A percentile compares a stretch with the other conserved stretches of the same genome.
Evolutionary conservation across 2,797 vertebrate species (phyloP).

Genomic region (Neoniphon sammara): DNA sequence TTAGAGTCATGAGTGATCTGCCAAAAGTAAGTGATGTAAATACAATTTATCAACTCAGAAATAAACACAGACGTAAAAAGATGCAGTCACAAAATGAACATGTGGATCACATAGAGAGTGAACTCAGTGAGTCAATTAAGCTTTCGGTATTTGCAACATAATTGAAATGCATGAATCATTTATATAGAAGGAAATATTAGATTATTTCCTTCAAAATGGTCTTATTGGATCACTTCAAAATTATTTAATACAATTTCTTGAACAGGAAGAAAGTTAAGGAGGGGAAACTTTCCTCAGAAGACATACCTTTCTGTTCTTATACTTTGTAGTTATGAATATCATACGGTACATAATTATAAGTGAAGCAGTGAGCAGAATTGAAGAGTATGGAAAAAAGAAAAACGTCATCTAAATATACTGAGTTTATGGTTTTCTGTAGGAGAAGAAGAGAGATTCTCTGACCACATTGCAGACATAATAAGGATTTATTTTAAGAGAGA

Average conservation of each 20-base stretch:
- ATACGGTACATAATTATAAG: not conserved
- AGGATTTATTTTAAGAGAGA: slow-evolving; percentile 46
- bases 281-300: too few relatives aligned
- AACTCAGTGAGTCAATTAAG: not conserved
- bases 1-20: too few relatives aligned
- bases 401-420: slow-evolving; percentile 25
- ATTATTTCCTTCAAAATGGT: not conserved
- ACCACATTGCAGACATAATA: slow-evolving; percentile 53
- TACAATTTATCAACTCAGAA: too few relatives aligned
- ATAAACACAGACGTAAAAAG: too few relatives aligned
- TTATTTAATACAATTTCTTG: not conserved
- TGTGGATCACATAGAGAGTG: not conserved
- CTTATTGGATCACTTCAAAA: not conserved
- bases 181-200: not conserved
- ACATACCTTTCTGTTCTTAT: too few relatives aligned
- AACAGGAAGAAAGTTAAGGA: too few relatives aligned
- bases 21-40: too few relatives aligned
- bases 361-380: not conserved
- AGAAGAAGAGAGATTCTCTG: slow-evolving; percentile 14
- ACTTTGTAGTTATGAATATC: not conserved
- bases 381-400: slow-evolving; percentile 40
- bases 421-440: slow-evolving; percentile 39
- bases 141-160: not conserved
- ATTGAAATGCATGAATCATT: not conserved
- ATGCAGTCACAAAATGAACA: not conserved